Percentiles rank a stretch among this genome's conserved stretches.
Evolutionary conservation across 2,797 vertebrate species (phyloP).

Genomic region (Hapalemur alaotrensis): DNA sequence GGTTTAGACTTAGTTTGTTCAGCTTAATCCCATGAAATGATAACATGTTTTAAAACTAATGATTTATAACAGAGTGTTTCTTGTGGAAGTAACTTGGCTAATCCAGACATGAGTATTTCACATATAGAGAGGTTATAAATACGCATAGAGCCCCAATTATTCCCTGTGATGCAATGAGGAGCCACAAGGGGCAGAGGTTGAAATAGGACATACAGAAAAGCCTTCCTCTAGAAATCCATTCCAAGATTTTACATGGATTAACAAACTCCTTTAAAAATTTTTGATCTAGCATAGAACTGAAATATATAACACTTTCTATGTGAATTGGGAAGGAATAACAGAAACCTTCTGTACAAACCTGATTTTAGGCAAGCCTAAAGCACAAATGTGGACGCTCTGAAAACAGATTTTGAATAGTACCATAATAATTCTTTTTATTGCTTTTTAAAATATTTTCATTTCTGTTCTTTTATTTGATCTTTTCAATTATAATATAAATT

Average conservation of each 20-base stretch:
- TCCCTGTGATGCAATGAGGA: background rate
- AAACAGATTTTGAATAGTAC: constrained; percentile 34
- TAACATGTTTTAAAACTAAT: constrained; percentile 35
- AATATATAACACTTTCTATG: background rate
- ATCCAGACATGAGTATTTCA: constrained; percentile 15
- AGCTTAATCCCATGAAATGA: background rate
- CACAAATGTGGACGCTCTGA: background rate
- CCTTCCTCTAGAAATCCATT: background rate
- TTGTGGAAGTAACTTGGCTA: background rate
- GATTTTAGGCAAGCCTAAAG: constrained; percentile 36
- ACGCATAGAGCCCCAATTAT: background rate
- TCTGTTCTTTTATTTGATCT: constrained; percentile 45
- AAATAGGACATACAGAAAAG: background rate
- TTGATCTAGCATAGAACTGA: background rate
- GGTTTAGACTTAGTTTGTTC: constrained; percentile 38
- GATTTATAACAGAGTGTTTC: constrained; percentile 14
- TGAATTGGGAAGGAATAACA: constrained; percentile 39
- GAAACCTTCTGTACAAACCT: constrained; percentile 47
- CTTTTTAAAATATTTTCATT: constrained; percentile 39
- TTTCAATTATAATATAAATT: constrained; percentile 60
- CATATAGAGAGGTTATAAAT: background rate
- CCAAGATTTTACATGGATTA: background rate
- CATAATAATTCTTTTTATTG: constrained; percentile 53
- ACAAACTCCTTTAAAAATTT: background rate
- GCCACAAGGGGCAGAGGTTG: background rate